These are phyloP conservation scores for Blennius ocellaris DNA, from an alignment of 2,113 vertebrate genomes.

Conservation along the genomic window DNA sequence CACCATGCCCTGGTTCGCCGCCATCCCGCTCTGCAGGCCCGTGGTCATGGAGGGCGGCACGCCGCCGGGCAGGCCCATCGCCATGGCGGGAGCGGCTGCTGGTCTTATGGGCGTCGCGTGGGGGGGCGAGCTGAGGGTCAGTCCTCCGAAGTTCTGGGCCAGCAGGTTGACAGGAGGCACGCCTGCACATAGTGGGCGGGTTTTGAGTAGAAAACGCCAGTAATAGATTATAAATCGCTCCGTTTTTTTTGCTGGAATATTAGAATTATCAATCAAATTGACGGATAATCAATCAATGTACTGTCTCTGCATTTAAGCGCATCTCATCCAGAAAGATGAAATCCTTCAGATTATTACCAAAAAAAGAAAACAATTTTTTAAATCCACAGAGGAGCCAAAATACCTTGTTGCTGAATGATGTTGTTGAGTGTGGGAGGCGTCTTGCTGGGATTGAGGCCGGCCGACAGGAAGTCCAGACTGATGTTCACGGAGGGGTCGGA, in stretches of 20 bases:
- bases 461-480: slow-evolving; percentile 96
- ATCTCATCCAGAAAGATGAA: too few relatives aligned
- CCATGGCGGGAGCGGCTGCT: slow-evolving; percentile 81
- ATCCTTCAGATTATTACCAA: too few relatives aligned
- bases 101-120: slow-evolving; percentile 83
- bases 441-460: slow-evolving; percentile 93
- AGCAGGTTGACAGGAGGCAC: slow-evolving; percentile 90
- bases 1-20: slow-evolving; percentile 90
- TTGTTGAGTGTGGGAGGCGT: slow-evolving; percentile 94
- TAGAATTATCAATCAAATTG: too few relatives aligned
- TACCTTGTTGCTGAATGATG: slow-evolving; percentile 97
- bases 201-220: too few relatives aligned
- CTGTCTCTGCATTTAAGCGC: too few relatives aligned
- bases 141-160: slow-evolving; percentile 90
- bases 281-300: too few relatives aligned
- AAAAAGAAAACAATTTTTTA: background rate
- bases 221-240: too few relatives aligned
- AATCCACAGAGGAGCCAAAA: too few relatives aligned
- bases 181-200: slow-evolving; percentile 73
- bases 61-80: slow-evolving; percentile 82
- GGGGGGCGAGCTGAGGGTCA: slow-evolving; percentile 89
- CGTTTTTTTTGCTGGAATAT: too few relatives aligned
- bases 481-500: slow-evolving; percentile 99
- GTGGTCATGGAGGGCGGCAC: slow-evolving; percentile 85
- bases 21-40: slow-evolving; percentile 75